A percentile compares a stretch with the other conserved stretches of the same genome.
Conservation (phyloP, 2,888 invertebrate species). For the Baronia brevicornis region DNA sequence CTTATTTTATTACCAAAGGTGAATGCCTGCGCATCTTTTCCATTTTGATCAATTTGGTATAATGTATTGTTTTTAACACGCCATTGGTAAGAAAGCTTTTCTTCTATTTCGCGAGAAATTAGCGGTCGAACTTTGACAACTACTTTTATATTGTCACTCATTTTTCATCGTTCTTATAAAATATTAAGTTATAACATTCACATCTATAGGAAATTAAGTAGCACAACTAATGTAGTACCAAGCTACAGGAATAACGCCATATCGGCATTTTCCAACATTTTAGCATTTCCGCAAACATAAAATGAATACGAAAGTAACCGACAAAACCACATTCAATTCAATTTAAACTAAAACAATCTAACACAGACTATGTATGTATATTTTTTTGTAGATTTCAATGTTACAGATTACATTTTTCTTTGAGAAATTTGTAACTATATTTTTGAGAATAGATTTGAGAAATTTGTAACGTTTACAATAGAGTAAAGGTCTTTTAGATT, state of each 20-base stretch:
- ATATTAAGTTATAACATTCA: constrained; percentile 19
- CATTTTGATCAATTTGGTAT: constrained; percentile 72
- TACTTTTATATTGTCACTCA: constrained; percentile 83
- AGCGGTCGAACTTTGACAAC: constrained; percentile 84
- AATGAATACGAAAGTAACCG: constrained; percentile 24
- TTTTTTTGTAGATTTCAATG: too few relatives aligned
- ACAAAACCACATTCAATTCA: constrained; percentile 32
- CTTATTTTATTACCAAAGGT: constrained; percentile 52
- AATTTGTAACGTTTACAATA: too few relatives aligned
- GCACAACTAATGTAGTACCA: too few relatives aligned
- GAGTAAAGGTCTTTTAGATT: too few relatives aligned
- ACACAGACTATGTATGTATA: too few relatives aligned
- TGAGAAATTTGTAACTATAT: too few relatives aligned
- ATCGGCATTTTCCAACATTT: too few relatives aligned
- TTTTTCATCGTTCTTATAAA: constrained; percentile 37
- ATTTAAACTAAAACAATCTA: constrained; percentile 29
- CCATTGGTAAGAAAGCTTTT: constrained; percentile 77
- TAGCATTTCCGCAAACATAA: too few relatives aligned
- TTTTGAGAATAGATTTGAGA: too few relatives aligned
- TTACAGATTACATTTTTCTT: too few relatives aligned
- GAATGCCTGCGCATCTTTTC: constrained; percentile 43
- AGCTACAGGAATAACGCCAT: too few relatives aligned
- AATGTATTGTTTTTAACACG: constrained; percentile 76
- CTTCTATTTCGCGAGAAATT: constrained; percentile 78
- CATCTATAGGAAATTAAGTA: constrained; percentile 18